Evolutionary conservation across 1,140 invertebrate species (phyloP).

Genomic region (Panulirus ornatus): DNA sequence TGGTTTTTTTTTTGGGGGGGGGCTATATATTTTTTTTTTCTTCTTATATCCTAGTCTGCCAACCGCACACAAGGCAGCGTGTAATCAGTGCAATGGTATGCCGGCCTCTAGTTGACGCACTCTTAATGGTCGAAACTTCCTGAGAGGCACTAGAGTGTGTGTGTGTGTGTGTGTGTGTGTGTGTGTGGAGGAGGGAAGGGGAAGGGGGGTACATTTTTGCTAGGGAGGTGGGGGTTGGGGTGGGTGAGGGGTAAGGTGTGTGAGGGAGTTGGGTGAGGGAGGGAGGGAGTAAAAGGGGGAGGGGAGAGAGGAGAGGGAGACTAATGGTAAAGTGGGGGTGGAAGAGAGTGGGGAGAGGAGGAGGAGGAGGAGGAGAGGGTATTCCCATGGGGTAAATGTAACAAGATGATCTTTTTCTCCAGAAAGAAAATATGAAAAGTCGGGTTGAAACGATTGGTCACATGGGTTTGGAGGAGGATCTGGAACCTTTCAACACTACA

Average conservation of each 20-base stretch:
- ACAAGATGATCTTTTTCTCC: too few species aligned
- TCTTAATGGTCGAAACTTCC: background rate
- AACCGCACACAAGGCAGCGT: background rate
- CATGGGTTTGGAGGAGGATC: too few species aligned
- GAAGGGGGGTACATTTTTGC: too few species aligned
- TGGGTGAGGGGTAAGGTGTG: background rate
- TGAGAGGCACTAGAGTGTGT: background rate
- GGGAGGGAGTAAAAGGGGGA: too few species aligned
- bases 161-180: conserved; percentile 3
- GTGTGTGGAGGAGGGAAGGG: background rate
- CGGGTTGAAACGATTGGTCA: too few species aligned
- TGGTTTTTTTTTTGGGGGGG: background rate
- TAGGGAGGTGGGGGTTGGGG: background rate
- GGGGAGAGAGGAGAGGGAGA: background rate
- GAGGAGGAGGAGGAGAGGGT: background rate
- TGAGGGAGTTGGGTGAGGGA: background rate
- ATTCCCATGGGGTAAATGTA: too few species aligned
- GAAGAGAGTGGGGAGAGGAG: background rate
- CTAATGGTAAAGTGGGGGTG: too few species aligned
- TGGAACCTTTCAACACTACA: too few species aligned
- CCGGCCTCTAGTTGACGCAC: background rate
- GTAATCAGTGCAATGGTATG: conserved; percentile 3
- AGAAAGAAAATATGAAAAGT: too few species aligned
- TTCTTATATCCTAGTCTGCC: background rate
- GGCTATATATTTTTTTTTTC: too few species aligned